Percentiles rank a stretch among this genome's conserved stretches.
These are phyloP conservation scores for Odontophorus gujanensis DNA, from an alignment of 2,113 vertebrate species.

Conservation along the genomic window DNA sequence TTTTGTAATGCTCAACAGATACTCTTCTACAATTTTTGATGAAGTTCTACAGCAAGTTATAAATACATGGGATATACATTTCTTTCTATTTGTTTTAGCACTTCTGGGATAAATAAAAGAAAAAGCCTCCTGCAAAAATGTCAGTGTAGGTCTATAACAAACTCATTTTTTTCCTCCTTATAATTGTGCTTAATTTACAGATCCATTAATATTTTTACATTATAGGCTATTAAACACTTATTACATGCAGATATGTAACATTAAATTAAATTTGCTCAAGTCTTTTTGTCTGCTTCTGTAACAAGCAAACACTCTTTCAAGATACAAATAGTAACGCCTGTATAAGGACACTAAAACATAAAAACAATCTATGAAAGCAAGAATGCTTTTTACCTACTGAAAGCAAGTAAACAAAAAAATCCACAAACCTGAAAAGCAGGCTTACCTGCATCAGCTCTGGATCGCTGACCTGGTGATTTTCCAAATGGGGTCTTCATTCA, in stretches of 20 bases:
- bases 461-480: slow-evolving; percentile 90
- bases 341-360: neutral
- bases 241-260: neutral
- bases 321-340: neutral
- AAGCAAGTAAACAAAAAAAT: neutral
- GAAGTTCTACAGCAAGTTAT: neutral
- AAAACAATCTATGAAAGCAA: neutral
- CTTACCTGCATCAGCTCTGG: slow-evolving; percentile 91
- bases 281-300: neutral
- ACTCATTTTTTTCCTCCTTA: neutral
- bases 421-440: neutral
- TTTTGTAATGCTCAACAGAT: neutral
- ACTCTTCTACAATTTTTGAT: neutral
- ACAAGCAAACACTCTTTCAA: neutral
- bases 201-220: neutral
- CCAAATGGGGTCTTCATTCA: slow-evolving; percentile 98
- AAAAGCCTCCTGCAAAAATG: neutral
- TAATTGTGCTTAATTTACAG: neutral
- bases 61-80: neutral
- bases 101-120: neutral
- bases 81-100: neutral
- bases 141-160: neutral
- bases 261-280: neutral
- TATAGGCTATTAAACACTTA: neutral
- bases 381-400: neutral